Evolutionary conservation across 2,888 invertebrate species (phyloP).

Genomic region (Synanthedon myopaeformis): DNA sequence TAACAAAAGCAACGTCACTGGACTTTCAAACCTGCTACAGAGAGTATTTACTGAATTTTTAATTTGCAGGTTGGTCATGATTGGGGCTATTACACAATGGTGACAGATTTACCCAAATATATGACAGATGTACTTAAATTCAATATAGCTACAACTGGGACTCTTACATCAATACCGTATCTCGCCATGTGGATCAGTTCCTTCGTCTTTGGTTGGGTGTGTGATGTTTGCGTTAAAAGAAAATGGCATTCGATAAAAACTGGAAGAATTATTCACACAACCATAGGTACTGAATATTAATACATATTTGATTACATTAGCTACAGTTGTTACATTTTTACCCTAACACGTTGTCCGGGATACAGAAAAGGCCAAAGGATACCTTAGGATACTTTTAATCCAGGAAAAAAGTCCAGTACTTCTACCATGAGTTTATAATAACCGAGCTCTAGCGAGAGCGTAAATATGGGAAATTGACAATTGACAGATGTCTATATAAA

Average conservation of each 20-base stretch:
- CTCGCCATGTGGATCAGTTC: slow-evolving; percentile 78
- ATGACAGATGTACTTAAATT: slow-evolving; percentile 77
- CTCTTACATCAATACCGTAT: slow-evolving; percentile 75
- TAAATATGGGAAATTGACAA: too few relatives aligned
- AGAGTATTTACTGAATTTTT: not conserved
- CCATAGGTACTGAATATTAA: slow-evolving; percentile 62
- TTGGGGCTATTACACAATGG: slow-evolving; percentile 80
- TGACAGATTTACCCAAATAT: slow-evolving; percentile 77
- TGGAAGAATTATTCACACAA: slow-evolving; percentile 76
- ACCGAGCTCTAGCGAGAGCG: too few relatives aligned
- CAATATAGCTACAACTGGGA: slow-evolving; percentile 74
- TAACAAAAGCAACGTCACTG: too few relatives aligned
- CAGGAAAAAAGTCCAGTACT: too few relatives aligned
- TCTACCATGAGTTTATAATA: too few relatives aligned
- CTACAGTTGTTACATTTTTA: too few relatives aligned
- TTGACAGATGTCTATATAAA: too few relatives aligned
- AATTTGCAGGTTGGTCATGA: slow-evolving; percentile 58
- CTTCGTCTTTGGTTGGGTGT: slow-evolving; percentile 75
- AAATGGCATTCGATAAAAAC: slow-evolving; percentile 70
- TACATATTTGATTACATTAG: too few relatives aligned
- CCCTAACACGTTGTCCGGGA: too few relatives aligned
- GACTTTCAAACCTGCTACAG: not conserved
- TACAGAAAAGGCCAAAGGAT: too few relatives aligned
- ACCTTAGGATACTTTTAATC: too few relatives aligned
- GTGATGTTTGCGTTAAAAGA: slow-evolving; percentile 75